Evolutionary conservation across 1,140 invertebrate species (phyloP), one percentile per base, ranked within the genome.

Genomic region (Diorhabda elongata): DNA sequence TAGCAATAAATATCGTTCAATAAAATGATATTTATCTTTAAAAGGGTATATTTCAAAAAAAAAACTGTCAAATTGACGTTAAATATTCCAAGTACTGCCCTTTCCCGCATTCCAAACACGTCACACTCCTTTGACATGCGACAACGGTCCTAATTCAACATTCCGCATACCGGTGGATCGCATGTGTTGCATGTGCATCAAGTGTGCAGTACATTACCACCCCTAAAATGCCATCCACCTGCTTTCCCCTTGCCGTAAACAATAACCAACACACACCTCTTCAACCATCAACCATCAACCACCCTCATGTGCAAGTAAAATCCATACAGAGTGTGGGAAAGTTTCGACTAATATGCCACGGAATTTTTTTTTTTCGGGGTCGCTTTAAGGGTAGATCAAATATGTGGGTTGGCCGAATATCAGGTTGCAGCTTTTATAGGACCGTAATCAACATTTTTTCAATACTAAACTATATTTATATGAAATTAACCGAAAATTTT

Each of bases 251-350:
- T 41, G 47, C 58, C 43, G 64, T 65, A 65, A 58, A 57, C 64
- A 58, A 65, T 58, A 65, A 44, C 45, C 26, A 65, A 26, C 47
- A 65, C 62, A 11, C 26, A 65, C 42, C 47, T 64, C 52, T 56
- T 47, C 42, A 58, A 42, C 64, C 56, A n/a, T 52, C 6, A 44
- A 65, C 64, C 64, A 42, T 42, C 44, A 65, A 65, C 47, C 64
- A 57, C 64, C 64, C 64, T 52, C 52, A 47, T 42, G 26, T 45
- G 44, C 64, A 47, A 41, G 42, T 45, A 42, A 65, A 65, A 65
- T 42, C 64, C 56, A 65, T 65, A 65, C 64, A 65, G 58, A 65
- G 64, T 65, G 64, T 65, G 64, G 64, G 64, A 65, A 65, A 65
- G 64, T 65, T 41, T 57, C 64, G 8, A 56, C 64, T 65, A 65